A percentile compares a stretch with the other conserved stretches of the same genome.
Evolutionary conservation across 2,888 invertebrate species (phyloP).

Genomic region (Drosophila nigritarsus): DNA sequence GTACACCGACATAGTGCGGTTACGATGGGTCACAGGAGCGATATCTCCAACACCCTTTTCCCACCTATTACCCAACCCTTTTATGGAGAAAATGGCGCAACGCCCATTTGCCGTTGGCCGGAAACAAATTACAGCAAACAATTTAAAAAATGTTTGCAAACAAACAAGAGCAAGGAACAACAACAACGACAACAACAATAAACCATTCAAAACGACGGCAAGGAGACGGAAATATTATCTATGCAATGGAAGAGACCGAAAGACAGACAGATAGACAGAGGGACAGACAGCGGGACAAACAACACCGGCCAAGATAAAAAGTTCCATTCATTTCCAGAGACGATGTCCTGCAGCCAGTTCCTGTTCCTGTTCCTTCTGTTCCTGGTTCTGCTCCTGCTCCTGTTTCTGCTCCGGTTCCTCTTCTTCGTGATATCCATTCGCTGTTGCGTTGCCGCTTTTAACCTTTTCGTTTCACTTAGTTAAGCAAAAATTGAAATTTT

Average conservation of each 20-base stretch:
- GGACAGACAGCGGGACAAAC: constrained; percentile 16
- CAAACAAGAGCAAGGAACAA: constrained; percentile 59
- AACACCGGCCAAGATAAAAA: constrained; percentile 66
- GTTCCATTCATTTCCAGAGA: constrained; percentile 49
- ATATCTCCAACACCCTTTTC: constrained; percentile 6
- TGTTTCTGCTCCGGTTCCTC: neutral
- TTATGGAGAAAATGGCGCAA: constrained; percentile 64
- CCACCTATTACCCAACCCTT: neutral
- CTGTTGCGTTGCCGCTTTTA: constrained; percentile 56
- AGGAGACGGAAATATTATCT: constrained; percentile 74
- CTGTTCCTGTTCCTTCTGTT: neutral
- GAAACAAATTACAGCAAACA: constrained; percentile 80
- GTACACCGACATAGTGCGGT: constrained; percentile 38
- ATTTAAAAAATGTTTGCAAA: constrained; percentile 80
- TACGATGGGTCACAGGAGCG: constrained; percentile 26
- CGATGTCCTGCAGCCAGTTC: constrained; percentile 36
- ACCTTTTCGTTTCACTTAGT: constrained; percentile 81
- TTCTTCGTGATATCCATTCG: constrained; percentile 45
- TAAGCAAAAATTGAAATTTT: constrained; percentile 79
- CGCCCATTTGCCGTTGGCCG: constrained; percentile 72
- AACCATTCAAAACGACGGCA: constrained; percentile 38
- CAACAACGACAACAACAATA: constrained; percentile 18
- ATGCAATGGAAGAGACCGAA: constrained; percentile 53
- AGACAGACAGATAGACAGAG: constrained; percentile 16
- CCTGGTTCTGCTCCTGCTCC: neutral